These are phyloP conservation scores for Aplodontia rufa DNA, from an alignment of 2,113 vertebrate species.

Conservation along the genomic window DNA sequence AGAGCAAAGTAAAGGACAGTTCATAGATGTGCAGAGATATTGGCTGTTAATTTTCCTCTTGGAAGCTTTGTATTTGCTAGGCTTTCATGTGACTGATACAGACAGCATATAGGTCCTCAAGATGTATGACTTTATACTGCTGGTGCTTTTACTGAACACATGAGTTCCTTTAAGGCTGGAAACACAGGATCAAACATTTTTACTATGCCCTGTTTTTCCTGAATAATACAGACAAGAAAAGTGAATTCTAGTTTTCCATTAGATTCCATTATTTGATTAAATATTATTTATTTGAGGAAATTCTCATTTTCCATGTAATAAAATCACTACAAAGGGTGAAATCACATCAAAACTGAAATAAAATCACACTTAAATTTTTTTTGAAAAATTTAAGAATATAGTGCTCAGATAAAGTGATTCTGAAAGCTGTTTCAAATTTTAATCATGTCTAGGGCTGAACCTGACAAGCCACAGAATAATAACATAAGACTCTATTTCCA, in stretches of 20 bases:
- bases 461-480: neutral
- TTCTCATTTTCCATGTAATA: neutral
- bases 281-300: neutral
- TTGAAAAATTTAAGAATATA: neutral
- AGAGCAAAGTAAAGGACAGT: neutral
- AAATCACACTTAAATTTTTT: neutral
- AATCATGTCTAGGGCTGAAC: neutral
- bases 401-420: neutral
- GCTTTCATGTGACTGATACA: neutral
- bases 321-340: neutral
- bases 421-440: neutral
- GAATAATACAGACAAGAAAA: neutral
- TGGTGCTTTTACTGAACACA: neutral
- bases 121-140: neutral
- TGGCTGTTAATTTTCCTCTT: neutral
- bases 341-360: conserved; percentile 8
- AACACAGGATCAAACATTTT: neutral
- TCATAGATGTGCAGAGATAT: neutral
- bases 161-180: neutral
- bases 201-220: neutral
- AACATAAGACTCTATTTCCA: neutral
- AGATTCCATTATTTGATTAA: conserved; percentile 4
- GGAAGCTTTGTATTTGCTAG: neutral
- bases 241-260: neutral
- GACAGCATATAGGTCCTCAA: neutral